Evolutionary conservation across 2,888 invertebrate genomes (phyloP).

Genomic region (Phrixothrix hirtus): DNA sequence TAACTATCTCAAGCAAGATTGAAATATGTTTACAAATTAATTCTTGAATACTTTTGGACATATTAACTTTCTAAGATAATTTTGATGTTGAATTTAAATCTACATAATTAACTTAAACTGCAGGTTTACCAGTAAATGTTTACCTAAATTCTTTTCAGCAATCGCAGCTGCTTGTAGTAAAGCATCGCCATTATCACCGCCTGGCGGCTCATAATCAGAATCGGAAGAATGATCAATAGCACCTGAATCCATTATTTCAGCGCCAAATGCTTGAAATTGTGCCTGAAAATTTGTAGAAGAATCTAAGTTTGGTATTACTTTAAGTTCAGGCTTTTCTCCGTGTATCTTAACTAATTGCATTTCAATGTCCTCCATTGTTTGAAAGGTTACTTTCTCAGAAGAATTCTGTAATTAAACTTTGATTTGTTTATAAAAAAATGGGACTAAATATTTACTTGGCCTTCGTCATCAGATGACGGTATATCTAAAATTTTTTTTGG

Average conservation of each 20-base stretch:
- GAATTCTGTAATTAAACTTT: slow-evolving; percentile 2
- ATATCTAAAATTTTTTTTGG: slow-evolving; percentile 53
- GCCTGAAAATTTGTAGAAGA: slow-evolving; percentile 29
- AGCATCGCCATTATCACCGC: slow-evolving; percentile 34
- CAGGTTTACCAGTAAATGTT: too few relatives aligned
- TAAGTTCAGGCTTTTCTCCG: slow-evolving; percentile 30
- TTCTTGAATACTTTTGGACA: too few relatives aligned
- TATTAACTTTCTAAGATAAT: too few relatives aligned
- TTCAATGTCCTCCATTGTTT: slow-evolving; percentile 52
- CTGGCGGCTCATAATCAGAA: slow-evolving; percentile 48
- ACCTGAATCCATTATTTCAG: slow-evolving; percentile 46
- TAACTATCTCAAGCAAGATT: too few relatives aligned
- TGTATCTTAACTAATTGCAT: slow-evolving; percentile 52
- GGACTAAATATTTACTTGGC: slow-evolving; percentile 25
- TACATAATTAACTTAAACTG: too few relatives aligned
- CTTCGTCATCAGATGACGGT: slow-evolving; percentile 52
- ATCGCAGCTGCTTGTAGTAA: slow-evolving; percentile 42
- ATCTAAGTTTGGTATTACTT: slow-evolving; percentile 12
- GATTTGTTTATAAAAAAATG: background rate
- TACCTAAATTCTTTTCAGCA: slow-evolving; percentile 42
- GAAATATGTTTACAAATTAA: too few relatives aligned
- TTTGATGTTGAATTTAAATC: too few relatives aligned
- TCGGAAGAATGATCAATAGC: slow-evolving; percentile 50
- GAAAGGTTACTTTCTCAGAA: slow-evolving; percentile 22
- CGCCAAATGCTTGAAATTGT: slow-evolving; percentile 36